These are phyloP conservation scores for Cavia aperea DNA, from an alignment of 2,113 vertebrate species.

Conservation along the genomic window DNA sequence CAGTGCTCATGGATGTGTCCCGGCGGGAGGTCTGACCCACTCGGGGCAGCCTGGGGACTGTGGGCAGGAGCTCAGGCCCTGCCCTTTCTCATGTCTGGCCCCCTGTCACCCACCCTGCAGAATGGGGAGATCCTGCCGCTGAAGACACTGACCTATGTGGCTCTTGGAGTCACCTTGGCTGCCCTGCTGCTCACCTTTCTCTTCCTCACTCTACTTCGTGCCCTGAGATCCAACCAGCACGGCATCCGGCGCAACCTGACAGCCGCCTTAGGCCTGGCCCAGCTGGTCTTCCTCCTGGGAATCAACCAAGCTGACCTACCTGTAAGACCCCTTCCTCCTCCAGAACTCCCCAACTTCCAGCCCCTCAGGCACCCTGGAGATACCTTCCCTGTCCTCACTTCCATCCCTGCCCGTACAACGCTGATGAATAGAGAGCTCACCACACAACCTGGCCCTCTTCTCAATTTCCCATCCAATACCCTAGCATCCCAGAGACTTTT, in stretches of 20 bases:
- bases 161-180: constrained; percentile 84
- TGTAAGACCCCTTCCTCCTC: constrained; percentile 70
- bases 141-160: constrained; percentile 86
- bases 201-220: constrained; percentile 82
- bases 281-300: constrained; percentile 91
- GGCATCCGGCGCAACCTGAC: constrained; percentile 87
- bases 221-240: constrained; percentile 85
- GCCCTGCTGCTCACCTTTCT: constrained; percentile 86
- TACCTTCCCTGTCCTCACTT: not conserved
- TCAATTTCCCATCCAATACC: not conserved
- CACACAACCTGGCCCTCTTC: not conserved
- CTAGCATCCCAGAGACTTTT: not conserved
- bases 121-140: constrained; percentile 92
- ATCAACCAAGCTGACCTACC: constrained; percentile 93
- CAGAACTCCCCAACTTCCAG: not conserved
- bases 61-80: not conserved
- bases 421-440: not conserved
- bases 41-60: accelerated
- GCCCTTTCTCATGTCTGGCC: not conserved
- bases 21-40: constrained; percentile 81
- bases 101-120: constrained; percentile 67
- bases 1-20: constrained; percentile 94
- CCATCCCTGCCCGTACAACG: not conserved
- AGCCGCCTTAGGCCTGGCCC: constrained; percentile 83
- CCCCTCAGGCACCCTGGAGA: not conserved